These are phyloP conservation scores for Chiroxiphia lanceolata DNA, from an alignment of 2,797 vertebrate genomes.

Conservation along the genomic window DNA sequence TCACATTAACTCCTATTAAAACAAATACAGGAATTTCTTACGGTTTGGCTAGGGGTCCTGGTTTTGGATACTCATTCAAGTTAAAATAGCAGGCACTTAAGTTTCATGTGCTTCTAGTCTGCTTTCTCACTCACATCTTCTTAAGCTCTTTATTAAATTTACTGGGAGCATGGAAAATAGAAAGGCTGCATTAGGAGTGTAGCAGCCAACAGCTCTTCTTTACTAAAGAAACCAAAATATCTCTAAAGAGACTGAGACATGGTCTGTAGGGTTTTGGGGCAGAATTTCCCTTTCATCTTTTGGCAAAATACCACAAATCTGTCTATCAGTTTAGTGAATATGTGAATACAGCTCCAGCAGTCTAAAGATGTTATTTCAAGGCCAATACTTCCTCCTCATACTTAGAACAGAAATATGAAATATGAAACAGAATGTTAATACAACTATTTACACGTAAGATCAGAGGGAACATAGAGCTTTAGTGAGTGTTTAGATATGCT, in stretches of 20 bases:
- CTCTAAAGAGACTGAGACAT: background rate
- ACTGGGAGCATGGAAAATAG: background rate
- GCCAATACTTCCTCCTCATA: background rate
- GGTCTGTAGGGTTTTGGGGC: background rate
- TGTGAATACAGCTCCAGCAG: background rate
- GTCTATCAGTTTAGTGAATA: background rate
- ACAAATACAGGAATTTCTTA: background rate
- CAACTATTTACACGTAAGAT: background rate
- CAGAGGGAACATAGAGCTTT: background rate
- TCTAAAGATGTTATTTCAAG: background rate
- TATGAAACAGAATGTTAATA: background rate
- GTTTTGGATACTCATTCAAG: background rate
- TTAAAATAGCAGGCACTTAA: background rate
- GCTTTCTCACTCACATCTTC: background rate
- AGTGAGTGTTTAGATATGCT: background rate
- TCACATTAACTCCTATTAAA: background rate
- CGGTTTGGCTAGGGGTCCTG: background rate
- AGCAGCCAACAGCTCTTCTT: background rate
- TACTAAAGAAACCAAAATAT: background rate
- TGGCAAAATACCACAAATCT: background rate
- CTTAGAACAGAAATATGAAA: rapidly evolving
- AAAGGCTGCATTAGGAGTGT: background rate
- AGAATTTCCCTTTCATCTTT: background rate
- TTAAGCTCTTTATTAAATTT: background rate
- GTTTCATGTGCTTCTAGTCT: background rate